Conservation (phyloP, 2,888 invertebrate genomes). For the Callyntrura guangdongensis region DNA sequence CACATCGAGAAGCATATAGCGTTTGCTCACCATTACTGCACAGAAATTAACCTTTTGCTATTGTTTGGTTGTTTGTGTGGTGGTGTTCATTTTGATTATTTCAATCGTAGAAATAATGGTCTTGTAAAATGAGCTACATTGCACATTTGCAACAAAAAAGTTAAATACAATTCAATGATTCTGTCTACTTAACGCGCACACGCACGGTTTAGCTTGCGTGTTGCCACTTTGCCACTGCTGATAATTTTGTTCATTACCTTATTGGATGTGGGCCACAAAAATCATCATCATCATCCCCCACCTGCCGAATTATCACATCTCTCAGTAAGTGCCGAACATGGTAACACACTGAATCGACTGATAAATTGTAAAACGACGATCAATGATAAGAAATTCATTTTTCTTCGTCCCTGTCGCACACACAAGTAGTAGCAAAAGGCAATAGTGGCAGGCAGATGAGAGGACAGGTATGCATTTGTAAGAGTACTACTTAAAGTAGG, state of each 20-base stretch:
- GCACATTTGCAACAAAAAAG: conserved; percentile 37
- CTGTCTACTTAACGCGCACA: neutral
- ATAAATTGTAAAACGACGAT: conserved; percentile 56
- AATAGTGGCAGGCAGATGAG: neutral
- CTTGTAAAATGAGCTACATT: conserved; percentile 38
- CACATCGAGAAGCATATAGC: neutral
- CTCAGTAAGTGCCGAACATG: conserved; percentile 67
- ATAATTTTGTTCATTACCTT: conserved; percentile 69
- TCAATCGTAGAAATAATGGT: conserved; percentile 31
- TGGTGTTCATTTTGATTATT: conserved; percentile 12
- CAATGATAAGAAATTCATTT: conserved; percentile 49
- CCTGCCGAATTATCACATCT: conserved; percentile 64
- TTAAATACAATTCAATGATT: neutral
- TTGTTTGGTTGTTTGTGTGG: conserved; percentile 25
- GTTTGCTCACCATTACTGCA: neutral
- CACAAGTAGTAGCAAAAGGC: neutral
- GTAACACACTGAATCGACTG: conserved; percentile 62
- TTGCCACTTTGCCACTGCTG: conserved; percentile 29
- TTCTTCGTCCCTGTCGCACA: conserved; percentile 35
- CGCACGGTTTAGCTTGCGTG: conserved; percentile 50
- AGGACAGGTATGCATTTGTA: neutral
- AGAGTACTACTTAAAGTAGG: neutral
- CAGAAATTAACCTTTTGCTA: conserved; percentile 69
- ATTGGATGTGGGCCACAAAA: conserved; percentile 75
- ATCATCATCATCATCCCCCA: conserved; percentile 59